Evolutionary conservation across 1,140 invertebrate genomes (phyloP), one percentile per base, ranked within the genome.

Genomic region (Drosophila neocordata): DNA sequence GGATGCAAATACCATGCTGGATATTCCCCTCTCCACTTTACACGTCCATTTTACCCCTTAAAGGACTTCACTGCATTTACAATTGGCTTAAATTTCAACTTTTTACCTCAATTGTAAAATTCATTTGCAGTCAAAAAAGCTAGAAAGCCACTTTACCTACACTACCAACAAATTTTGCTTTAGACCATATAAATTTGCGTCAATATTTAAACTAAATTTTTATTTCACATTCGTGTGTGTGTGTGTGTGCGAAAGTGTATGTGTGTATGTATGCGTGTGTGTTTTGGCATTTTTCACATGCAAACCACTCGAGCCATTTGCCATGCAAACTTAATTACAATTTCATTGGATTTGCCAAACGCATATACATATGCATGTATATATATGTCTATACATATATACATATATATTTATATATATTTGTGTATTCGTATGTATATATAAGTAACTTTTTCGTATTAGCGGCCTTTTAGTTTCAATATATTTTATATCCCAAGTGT

Each of bases 271-370:
- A 73, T 73, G 65, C 65, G 66, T 59, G 73, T 59, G 38, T 41
- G 53, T 64, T 11, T 52, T 13, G 64, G 24, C 53, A 68, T 69
- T 62, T 57, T 34, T 51, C 13, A n/a, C 51, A 60, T 74, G 70
- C 52, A 69, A 69, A 65, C 82, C 77, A 81, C 81, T 81, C 70
- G 78, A 87, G 74, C 78, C 74, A 85, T 85, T 85, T 87, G 67
- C 22, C 55, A 87, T 85, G 82, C 82, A 85, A 85, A 85, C 74
- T 82, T 87, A 87, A 85, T 85, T 85, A 88, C 62, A 68, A 69
- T 85, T 85, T 88, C 65, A 85, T 87, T 87, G 61, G 62, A 65
- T 69, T 85, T 78, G 65, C 65, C 53, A 27, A 70, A 44, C 57
- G 22, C 75, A 67, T 74, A 51, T 44, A 38, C 18, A 60, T 27